These are phyloP conservation scores for Drosophila borealis DNA, from an alignment of 2,888 invertebrate genomes.

Conservation along the genomic window DNA sequence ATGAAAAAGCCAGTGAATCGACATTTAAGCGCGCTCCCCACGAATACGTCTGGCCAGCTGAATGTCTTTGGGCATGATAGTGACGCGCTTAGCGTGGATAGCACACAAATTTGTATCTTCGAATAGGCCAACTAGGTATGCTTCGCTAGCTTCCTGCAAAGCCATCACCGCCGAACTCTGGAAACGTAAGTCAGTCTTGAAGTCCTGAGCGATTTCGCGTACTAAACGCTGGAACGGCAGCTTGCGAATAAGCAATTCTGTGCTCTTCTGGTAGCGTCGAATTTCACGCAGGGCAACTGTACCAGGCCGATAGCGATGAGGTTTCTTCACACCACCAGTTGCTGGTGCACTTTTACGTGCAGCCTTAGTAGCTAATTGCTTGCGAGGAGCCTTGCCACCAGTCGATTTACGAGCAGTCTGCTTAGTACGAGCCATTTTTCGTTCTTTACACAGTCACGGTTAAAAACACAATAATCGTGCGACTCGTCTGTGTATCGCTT, in stretches of 20 bases:
- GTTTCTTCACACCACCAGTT: constrained; percentile 32
- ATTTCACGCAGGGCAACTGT: constrained; percentile 38
- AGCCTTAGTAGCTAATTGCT: constrained; percentile 43
- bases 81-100: too few species aligned
- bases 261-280: constrained; percentile 39
- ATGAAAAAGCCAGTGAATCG: too few species aligned
- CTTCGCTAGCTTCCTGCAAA: constrained; percentile 37
- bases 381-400: constrained; percentile 33
- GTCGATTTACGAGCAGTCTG: not conserved
- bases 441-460: constrained; percentile 19
- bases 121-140: constrained; percentile 28
- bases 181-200: constrained; percentile 41
- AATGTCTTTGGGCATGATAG: too few species aligned
- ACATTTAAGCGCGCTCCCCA: too few species aligned
- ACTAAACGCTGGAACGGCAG: constrained; percentile 31
- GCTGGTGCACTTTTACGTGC: constrained; percentile 42
- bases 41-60: too few species aligned
- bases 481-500: not conserved
- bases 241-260: constrained; percentile 34
- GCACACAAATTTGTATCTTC: constrained; percentile 13
- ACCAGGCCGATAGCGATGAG: constrained; percentile 31
- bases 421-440: not conserved
- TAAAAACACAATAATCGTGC: constrained; percentile 6
- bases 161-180: constrained; percentile 41
- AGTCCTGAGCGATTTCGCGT: constrained; percentile 40